Percentiles rank a stretch among this genome's conserved stretches.
Conservation (phyloP, 2,888 invertebrate genomes). For the Parapristionchus giblindavisi region DNA sequence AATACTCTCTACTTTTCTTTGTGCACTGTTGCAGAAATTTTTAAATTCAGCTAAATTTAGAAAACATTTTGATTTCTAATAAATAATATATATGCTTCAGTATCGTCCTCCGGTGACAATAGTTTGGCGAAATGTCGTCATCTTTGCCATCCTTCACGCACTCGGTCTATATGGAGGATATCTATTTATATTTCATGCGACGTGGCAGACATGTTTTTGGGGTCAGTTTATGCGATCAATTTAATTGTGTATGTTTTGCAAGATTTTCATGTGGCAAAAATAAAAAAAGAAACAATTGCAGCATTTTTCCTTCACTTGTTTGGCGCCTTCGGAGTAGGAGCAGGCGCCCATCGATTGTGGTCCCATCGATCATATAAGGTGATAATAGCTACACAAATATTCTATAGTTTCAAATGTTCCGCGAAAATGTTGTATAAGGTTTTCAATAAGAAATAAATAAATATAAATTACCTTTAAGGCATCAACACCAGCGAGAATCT, state of each 20-base stretch:
- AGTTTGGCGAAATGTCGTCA: conserved; percentile 67
- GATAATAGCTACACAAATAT: conserved; percentile 81
- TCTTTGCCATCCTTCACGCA: conserved; percentile 63
- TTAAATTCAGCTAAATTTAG: too few relatives aligned
- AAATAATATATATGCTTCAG: background rate
- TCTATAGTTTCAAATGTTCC: too few relatives aligned
- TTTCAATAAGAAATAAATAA: background rate
- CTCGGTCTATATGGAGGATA: conserved; percentile 63
- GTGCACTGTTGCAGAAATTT: too few relatives aligned
- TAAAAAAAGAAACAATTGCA: conserved; percentile 44
- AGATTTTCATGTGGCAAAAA: background rate
- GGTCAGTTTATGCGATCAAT: conserved; percentile 50
- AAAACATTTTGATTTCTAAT: background rate
- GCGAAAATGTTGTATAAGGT: too few relatives aligned
- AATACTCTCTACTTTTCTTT: background rate
- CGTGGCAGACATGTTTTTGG: conserved; percentile 64
- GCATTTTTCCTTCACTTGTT: conserved; percentile 70
- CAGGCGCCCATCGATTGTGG: conserved; percentile 93
- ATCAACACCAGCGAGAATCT: conserved; percentile 82
- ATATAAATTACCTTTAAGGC: conserved; percentile 73
- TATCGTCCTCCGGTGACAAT: conserved; percentile 43
- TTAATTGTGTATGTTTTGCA: background rate
- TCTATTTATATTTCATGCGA: conserved; percentile 58
- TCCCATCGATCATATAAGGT: conserved; percentile 92
- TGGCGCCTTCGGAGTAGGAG: conserved; percentile 87